Evolutionary conservation across 2,113 vertebrate genomes (phyloP), one percentile per base, ranked within the genome.

Genomic region (Chaenogobius annularis): DNA sequence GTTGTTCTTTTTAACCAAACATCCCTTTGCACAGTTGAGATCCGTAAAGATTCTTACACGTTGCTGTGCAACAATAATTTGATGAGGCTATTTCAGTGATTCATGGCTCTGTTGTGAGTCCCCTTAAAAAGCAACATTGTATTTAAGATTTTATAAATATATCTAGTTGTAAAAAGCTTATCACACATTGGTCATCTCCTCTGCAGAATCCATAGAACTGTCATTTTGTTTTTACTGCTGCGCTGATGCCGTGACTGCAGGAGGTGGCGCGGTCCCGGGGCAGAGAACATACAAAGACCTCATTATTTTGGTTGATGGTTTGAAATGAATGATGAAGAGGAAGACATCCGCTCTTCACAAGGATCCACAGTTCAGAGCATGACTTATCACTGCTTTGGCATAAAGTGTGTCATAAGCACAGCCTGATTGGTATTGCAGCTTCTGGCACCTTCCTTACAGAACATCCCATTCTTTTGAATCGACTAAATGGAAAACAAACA

Each of bases 201-300:
- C 15, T 63, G 58, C 48, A 48, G 68, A 48, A 50, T 72, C 9
- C n/a, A 52, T 22, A 56, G 54, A 74, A 58, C 73, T 74, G 56
- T 81, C 77, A 75, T 44, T 66, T 79, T 77, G n/a, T 75, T 69
- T 81, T 77, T 10, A 47, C 54, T 71, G 20, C 48, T 44, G 10
- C 50, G 13, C 56, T 61, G 55, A 23, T 47, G 8, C 26, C 40
- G 71, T 64, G 10, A 72, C 68, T 74, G 47, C 2, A 48, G 69
- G 74, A 44, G 44, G 14, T 20, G 3, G 44, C 23, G 58, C 17
- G n/a, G 46, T 43, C 9, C 23, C 23, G 68, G 54, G 46, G 77
- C 10, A 26, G 61, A 37, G 12, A 46, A 3, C 0, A 0, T 61
- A 82, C 66, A 82, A 75, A 68, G 65, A 20, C 62, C 56, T 63